Base-by-base conservation (phyloP, 2,113 vertebrate species). In the Atrichornis clamosus region DNA sequence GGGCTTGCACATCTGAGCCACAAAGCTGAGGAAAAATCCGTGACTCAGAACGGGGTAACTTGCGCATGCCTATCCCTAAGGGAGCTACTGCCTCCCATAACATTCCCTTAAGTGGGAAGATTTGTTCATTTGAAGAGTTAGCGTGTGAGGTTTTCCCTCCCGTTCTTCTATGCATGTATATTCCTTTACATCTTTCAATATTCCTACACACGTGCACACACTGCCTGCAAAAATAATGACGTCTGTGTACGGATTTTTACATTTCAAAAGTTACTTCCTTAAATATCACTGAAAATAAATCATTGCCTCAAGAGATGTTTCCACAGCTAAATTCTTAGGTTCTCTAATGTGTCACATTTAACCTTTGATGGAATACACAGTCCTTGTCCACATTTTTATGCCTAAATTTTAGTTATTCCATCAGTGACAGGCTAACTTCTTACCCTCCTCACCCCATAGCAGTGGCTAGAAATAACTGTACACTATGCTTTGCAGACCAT, bases 71-170 rank as follows among this genome's bases (percentile, higher is more conserved):
- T n/a, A 11, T n/a, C 59, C 41, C 75, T 53, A 10, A 35, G 72
- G 64, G 75, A 93, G 79, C 63, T 77, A 67, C 75, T 79, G 87
- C 91, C 55, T 87, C 87, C 49, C 35, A 77, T 62, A 92, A 81
- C 88, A 85, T 75, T 63, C 55, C 93, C 80, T 80, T 94, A 84
- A 92, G 73, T 65, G 87, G 87, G 52, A 91, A 92, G 85, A 81
- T 82, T 56, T 69, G 59, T 11, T 87, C 82, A 49, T 50, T 19
- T 67, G 49, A 52, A 65, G 33, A 95, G 82, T 37, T 83, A 44
- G 59, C 2, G 49, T 41, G 46, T n/a, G 68, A 83, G 67, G 52
- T 59, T 94, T 58, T 68, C 77, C 77, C 49, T 91, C 44, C 73
- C 64, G 19, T 55, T 73, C 78, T 79, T 63, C 70, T 60, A 46